Conservation (phyloP, 2,888 invertebrate species). For the Germaria angustata region DNA sequence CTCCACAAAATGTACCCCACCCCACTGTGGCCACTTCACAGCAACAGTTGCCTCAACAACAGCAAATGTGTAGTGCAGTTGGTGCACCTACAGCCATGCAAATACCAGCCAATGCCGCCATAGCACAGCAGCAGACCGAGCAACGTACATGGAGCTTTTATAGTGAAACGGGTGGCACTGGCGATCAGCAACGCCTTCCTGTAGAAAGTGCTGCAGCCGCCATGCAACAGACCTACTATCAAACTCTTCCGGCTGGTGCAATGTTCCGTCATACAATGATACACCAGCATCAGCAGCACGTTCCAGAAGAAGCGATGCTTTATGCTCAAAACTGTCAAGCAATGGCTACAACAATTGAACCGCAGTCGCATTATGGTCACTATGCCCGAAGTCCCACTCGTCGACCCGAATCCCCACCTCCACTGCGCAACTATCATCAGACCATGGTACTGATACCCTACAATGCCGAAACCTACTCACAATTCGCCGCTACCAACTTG, state of each 20-base stretch:
- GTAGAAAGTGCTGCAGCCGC: conserved; percentile 72
- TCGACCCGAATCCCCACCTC: conserved; percentile 86
- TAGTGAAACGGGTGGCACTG: conserved; percentile 67
- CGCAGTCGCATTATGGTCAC: conserved; percentile 76
- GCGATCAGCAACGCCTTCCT: conserved; percentile 75
- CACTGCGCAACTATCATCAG: conserved; percentile 85
- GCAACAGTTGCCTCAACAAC: conserved; percentile 69
- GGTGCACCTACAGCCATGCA: conserved; percentile 68
- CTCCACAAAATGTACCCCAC: conserved; percentile 74
- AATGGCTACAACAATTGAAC: conserved; percentile 75
- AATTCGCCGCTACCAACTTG: conserved; percentile 77
- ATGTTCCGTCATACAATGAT: conserved; percentile 79
- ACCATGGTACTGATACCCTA: conserved; percentile 86
- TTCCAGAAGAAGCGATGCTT: conserved; percentile 77
- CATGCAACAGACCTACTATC: conserved; percentile 77
- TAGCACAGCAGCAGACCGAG: conserved; percentile 78
- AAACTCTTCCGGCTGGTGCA: conserved; percentile 77
- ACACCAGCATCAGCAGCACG: conserved; percentile 76
- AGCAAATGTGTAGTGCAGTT: conserved; percentile 62
- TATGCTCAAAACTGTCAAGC: conserved; percentile 79
- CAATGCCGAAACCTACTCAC: conserved; percentile 80
- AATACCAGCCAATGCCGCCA: conserved; percentile 73
- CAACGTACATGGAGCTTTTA: conserved; percentile 79
- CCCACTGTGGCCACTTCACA: conserved; percentile 53
- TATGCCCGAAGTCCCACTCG: conserved; percentile 80